Evolutionary conservation across 2,888 invertebrate genomes (phyloP), one percentile per base, ranked within the genome.

Genomic region (Phorcus lineatus): DNA sequence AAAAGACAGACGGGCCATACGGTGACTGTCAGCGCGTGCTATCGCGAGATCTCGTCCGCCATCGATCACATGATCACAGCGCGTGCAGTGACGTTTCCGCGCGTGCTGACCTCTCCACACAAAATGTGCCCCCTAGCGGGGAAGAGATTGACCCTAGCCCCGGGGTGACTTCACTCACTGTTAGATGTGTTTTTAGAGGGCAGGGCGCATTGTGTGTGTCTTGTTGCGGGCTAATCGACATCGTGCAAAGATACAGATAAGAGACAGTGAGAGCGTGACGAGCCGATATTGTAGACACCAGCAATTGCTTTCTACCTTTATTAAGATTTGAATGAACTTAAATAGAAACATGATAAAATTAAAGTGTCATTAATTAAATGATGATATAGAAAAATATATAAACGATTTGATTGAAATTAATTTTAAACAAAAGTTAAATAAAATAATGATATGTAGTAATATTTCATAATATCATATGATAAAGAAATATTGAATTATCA

Each of bases 61-160:
- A 62, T 62, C 62, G 62, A 62, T 62, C 62, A 62, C 62, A 62
- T 62, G 62, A 62, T 62, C 62, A 62, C 62, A 62, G 62, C 62
- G 62, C 62, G 62, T 62, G 62, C 62, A 62, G 62, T 62, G 62
- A 62, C 62, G 62, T 62, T 62, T 62, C 62, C 62, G 62, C 62
- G 62, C 62, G 62, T 28, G 62, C 62, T 62, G 62, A 62, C 62
- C 62, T 62, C 62, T 62, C 62, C 28, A 62, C 62, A 28, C 28
- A n/a, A 28, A 62, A 28, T 24, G 62, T 13, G 62, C 28, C 28
- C 47, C 28, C 16, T 62, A 24, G 62, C 28, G 62, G 28, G 16
- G 28, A 28, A 28, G 62, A 62, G 62, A 28, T 28, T 62, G 62
- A 62, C 62, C 62, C 62, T 28, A 16, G 62, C 62, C 28, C 62